These are phyloP conservation scores for Apocrypta bakeri DNA, from an alignment of 1,140 invertebrate species.

Conservation along the genomic window DNA sequence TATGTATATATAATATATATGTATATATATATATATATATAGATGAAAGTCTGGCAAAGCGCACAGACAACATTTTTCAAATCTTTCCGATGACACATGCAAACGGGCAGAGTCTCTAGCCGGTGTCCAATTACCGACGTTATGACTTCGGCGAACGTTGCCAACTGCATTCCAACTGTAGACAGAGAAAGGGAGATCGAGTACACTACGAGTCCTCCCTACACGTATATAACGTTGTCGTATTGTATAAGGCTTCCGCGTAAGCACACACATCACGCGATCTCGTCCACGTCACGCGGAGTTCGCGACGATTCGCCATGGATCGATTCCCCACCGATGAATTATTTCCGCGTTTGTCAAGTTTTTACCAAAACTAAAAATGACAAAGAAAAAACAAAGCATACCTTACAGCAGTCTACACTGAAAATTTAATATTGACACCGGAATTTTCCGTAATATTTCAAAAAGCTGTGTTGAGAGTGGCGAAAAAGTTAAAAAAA, in stretches of 20 bases:
- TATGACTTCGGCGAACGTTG: no score
- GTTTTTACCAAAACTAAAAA: no score
- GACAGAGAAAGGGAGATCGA: background rate
- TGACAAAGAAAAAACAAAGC: no score
- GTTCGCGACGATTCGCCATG: slow-evolving; percentile 9
- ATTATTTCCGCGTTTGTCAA: background rate
- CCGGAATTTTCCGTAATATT: no score
- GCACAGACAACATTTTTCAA: background rate
- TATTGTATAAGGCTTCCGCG: slow-evolving; percentile 58
- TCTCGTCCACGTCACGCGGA: slow-evolving; percentile 45
- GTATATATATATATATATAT: no score
- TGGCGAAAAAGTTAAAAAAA: background rate
- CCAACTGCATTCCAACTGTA: no score
- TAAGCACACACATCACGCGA: slow-evolving; percentile 53
- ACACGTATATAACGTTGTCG: slow-evolving; percentile 2
- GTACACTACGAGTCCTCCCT: slow-evolving; percentile 4
- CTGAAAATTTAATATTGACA: no score
- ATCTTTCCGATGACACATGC: background rate
- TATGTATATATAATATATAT: no score
- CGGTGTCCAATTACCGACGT: background rate
- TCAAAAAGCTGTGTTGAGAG: no score
- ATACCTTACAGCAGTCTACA: no score
- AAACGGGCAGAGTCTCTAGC: background rate
- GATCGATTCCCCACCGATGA: background rate
- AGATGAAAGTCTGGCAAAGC: no score